Evolutionary conservation across 2,113 vertebrate genomes (phyloP), one percentile per base, ranked within the genome.

Genomic region (Macrotus californicus): DNA sequence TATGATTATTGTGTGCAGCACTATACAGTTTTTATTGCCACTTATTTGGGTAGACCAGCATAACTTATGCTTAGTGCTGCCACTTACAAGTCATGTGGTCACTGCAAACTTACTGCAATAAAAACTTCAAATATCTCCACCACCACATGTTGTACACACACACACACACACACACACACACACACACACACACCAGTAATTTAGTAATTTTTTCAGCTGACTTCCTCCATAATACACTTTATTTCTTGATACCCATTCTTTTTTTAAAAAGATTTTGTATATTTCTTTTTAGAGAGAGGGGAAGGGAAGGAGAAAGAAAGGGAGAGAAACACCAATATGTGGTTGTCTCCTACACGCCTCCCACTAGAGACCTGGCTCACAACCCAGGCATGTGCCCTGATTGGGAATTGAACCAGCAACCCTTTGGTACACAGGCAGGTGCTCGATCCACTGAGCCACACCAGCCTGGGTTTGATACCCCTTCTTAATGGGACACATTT

Each of bases 1-100:
- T 93, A 79, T 96, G 77, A 67, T 86, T 36, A 91, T 50, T 18
- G 77, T 80, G 8, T 94, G 50, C 19, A 48, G 31, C 87, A 56
- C 87, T 84, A 92, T 96, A 95, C 91, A 95, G 50, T 76, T 96
- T 96, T 94, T 96, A 97, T 97, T 94, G 86, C 89, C 83, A 94
- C 93, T 97, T 96, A 93, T 66, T 92, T 93, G 48, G 50, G 72
- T 96, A 97, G 91, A 95, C 79, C 56, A 95, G 24, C 89, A 89
- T 97, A 97, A 97, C 24, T 97, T 95, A 96, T 0, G 3, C 64
- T 83, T 91, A 93, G 64, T 96, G 56, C 83, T 93, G 89, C 69
- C 56, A 89, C 87, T 94, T 89, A 73, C 89, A 97, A 97, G 75
- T 95, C 95, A 96, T 87, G 87, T 2, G 6, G 67, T 89, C 87